These are phyloP conservation scores for Spodoptera picta DNA, from an alignment of 2,888 invertebrate species.

Conservation along the genomic window DNA sequence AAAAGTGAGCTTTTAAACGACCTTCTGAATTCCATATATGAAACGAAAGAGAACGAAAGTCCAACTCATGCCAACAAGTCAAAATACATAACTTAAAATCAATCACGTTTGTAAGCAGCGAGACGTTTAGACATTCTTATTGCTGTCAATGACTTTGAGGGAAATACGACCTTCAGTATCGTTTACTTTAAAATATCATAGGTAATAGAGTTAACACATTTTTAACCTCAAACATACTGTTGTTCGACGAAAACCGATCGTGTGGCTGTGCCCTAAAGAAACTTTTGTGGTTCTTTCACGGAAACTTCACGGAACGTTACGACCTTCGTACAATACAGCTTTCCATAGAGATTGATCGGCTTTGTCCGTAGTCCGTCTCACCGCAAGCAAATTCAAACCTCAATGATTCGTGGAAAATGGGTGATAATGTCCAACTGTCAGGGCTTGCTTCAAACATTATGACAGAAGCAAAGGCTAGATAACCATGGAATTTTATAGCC, in stretches of 20 bases:
- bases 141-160: neutral
- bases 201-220: constrained; percentile 19
- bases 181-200: constrained; percentile 9
- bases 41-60: constrained; percentile 32
- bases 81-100: constrained; percentile 24
- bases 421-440: constrained; percentile 51
- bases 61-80: constrained; percentile 33
- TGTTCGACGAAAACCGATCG: constrained; percentile 44
- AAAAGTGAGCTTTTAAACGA: constrained; percentile 37
- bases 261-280: constrained; percentile 46
- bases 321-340: constrained; percentile 56
- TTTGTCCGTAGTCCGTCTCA: constrained; percentile 63
- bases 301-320: constrained; percentile 50
- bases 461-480: constrained; percentile 51
- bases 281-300: constrained; percentile 43
- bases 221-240: constrained; percentile 36
- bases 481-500: constrained; percentile 21
- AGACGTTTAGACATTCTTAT: constrained; percentile 5
- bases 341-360: constrained; percentile 61
- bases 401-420: constrained; percentile 69
- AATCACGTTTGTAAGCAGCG: constrained; percentile 3
- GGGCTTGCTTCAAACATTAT: constrained; percentile 54
- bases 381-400: constrained; percentile 66
- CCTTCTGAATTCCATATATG: constrained; percentile 39
- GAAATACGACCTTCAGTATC: constrained; percentile 15